These are phyloP conservation scores for Drosophila miranda DNA, from an alignment of 1,140 invertebrate genomes.

Conservation along the genomic window DNA sequence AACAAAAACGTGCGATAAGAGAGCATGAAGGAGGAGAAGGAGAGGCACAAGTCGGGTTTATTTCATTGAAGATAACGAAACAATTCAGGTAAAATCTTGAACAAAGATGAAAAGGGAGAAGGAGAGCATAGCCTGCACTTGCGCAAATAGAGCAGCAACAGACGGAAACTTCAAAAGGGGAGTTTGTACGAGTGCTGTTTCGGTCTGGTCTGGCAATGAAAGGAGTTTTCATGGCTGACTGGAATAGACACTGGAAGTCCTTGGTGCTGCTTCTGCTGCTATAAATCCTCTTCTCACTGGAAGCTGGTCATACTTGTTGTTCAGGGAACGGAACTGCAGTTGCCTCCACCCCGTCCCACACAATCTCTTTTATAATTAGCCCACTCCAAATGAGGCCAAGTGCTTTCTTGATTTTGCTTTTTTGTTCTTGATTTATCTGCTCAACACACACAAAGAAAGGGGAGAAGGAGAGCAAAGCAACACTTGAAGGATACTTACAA, in stretches of 20 bases:
- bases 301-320: conserved; percentile 52
- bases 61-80: conserved; percentile 19
- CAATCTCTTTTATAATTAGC: conserved; percentile 63
- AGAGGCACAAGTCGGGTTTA: conserved; percentile 32
- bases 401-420: conserved; percentile 27
- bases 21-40: not conserved
- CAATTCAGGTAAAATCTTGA: conserved; percentile 24
- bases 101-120: conserved; percentile 1
- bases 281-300: conserved; percentile 20
- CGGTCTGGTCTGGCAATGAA: conserved; percentile 59
- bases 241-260: conserved; percentile 69
- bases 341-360: not conserved
- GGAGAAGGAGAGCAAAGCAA: conserved; percentile 17
- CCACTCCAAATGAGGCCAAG: conserved; percentile 43
- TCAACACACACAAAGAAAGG: conserved; percentile 6
- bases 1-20: conserved; percentile 53
- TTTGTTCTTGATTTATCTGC: conserved; percentile 16
- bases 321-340: conserved; percentile 25
- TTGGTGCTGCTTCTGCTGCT: conserved; percentile 30
- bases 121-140: conserved; percentile 64
- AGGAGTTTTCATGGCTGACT: conserved; percentile 64
- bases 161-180: conserved; percentile 66
- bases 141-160: conserved; percentile 63
- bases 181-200: conserved; percentile 50
- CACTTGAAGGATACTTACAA: conserved; percentile 68